Percentiles rank a stretch among this genome's conserved stretches.
Evolutionary conservation across 2,797 vertebrate species (phyloP).

Genomic region (Enteromius fasciolatus): DNA sequence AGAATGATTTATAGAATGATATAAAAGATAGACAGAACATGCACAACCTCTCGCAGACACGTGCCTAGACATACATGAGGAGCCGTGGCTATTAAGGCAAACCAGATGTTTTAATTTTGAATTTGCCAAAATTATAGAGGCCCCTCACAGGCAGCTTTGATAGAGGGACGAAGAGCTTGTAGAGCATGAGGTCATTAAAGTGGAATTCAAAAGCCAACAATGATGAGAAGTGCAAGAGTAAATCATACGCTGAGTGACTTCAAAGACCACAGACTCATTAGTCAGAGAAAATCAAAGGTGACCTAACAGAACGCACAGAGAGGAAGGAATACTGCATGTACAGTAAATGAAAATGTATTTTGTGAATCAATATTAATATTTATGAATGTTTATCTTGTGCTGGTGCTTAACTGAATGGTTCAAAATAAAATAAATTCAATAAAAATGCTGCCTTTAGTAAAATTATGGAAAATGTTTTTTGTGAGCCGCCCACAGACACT

Average conservation of each 20-base stretch:
- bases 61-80: slow-evolving; percentile 14
- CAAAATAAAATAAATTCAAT: background rate
- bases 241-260: slow-evolving; percentile 34
- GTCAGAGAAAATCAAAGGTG: slow-evolving; percentile 1
- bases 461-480: background rate
- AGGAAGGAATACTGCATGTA: background rate
- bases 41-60: slow-evolving; percentile 14
- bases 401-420: background rate
- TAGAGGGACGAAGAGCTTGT: slow-evolving; percentile 19
- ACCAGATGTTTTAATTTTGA: slow-evolving; percentile 72
- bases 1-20: too few species aligned
- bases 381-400: background rate
- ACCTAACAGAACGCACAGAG: background rate
- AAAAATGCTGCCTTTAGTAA: background rate
- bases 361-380: background rate
- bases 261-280: slow-evolving; percentile 33
- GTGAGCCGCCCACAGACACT: background rate
- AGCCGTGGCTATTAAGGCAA: slow-evolving; percentile 62
- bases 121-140: slow-evolving; percentile 65
- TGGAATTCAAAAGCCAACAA: slow-evolving; percentile 34
- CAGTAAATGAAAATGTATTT: background rate
- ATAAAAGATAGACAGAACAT: background rate
- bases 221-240: slow-evolving; percentile 13
- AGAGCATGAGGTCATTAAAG: slow-evolving; percentile 33
- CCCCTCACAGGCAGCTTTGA: slow-evolving; percentile 66